A percentile compares a stretch with the other conserved stretches of the same genome.
These are phyloP conservation scores for Steinernema khuongi DNA, from an alignment of 1,140 invertebrate species.

Conservation along the genomic window DNA sequence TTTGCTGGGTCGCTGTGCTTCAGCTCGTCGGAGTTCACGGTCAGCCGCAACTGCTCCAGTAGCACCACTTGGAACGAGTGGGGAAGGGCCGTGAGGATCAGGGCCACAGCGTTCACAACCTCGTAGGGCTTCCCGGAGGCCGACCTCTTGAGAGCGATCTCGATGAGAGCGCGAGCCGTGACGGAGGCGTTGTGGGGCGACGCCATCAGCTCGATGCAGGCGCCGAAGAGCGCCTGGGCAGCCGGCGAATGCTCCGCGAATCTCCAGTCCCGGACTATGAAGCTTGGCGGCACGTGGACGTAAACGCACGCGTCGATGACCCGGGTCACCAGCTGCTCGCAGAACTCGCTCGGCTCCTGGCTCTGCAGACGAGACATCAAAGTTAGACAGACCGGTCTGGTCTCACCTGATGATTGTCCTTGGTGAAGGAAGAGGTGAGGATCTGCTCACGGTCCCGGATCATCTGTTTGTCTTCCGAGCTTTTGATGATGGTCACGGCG, in stretches of 20 bases:
- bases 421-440: neutral
- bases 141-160: neutral
- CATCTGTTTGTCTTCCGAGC: neutral
- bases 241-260: constrained; percentile 20
- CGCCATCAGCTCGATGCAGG: constrained; percentile 36
- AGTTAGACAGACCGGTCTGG: neutral
- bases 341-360: neutral
- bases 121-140: constrained; percentile 20
- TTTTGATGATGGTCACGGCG: constrained; percentile 1
- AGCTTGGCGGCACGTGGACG: constrained; percentile 21
- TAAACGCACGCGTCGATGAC: constrained; percentile 24
- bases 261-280: constrained; percentile 30
- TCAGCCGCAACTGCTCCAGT: neutral
- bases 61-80: constrained; percentile 18
- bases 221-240: constrained; percentile 24
- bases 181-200: constrained; percentile 25
- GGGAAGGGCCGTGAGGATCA: constrained; percentile 31
- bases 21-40: constrained; percentile 11
- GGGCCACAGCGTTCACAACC: constrained; percentile 21
- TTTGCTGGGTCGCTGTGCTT: neutral
- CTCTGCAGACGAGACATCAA: neutral
- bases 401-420: constrained; percentile 19
- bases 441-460: constrained; percentile 9
- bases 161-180: neutral
- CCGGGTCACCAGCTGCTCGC: neutral